phyloP scores from a whole-genome alignment of 2,113 vertebrate species.

The Apeltes quadracus region DNA sequence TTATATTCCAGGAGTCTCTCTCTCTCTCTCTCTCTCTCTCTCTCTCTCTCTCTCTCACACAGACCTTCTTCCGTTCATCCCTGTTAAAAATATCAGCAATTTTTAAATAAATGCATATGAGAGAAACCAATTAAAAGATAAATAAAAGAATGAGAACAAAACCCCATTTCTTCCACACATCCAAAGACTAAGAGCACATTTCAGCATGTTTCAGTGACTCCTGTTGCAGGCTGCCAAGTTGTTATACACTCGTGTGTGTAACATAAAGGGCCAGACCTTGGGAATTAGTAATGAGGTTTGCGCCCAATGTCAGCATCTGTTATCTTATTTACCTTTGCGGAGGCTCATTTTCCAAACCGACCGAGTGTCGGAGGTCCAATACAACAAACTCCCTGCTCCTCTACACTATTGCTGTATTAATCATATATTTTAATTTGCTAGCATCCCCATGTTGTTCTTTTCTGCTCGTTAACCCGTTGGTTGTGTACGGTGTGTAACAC shows the following conservation, averaged over 20 bases:
- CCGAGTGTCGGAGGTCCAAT: conserved; percentile 53
- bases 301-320: conserved; percentile 55
- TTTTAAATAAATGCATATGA: not conserved
- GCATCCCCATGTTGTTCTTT: conserved; percentile 66
- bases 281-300: conserved; percentile 37
- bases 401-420: conserved; percentile 63
- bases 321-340: conserved; percentile 61
- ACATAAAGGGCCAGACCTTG: conserved; percentile 31
- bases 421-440: conserved; percentile 73
- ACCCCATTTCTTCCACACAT: not conserved
- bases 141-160: not conserved
- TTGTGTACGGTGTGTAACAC: conserved; percentile 53
- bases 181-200: not conserved
- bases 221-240: not conserved
- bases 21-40: not conserved
- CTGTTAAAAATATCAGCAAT: not conserved
- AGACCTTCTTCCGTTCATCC: not conserved
- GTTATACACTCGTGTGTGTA: conserved; percentile 11
- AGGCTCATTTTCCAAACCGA: conserved; percentile 13
- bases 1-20: not conserved
- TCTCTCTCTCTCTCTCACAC: not conserved
- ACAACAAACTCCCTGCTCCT: conserved; percentile 57
- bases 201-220: conserved; percentile 24
- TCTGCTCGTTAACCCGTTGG: conserved; percentile 67
- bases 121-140: conserved; percentile 14